Percentiles rank a stretch among this genome's conserved stretches.
These are phyloP conservation scores for Zygogramma bicolorata DNA, from an alignment of 2,888 invertebrate species.

Conservation along the genomic window DNA sequence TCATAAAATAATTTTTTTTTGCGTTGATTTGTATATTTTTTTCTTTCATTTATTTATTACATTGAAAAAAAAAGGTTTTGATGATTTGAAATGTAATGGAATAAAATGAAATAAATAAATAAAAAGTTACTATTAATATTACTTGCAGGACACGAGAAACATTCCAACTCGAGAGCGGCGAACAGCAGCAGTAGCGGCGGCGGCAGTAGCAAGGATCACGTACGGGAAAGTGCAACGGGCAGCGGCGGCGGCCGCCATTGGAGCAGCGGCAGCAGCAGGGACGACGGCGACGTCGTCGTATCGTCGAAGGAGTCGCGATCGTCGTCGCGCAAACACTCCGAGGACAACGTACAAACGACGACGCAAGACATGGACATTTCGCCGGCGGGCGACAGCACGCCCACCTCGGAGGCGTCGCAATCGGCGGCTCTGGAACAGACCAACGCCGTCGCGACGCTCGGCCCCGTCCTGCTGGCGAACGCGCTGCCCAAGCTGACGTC, in stretches of 20 bases:
- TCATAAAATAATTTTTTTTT: too few relatives aligned
- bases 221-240: conserved; percentile 56
- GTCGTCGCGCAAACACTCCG: conserved; percentile 58
- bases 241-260: conserved; percentile 63
- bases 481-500: conserved; percentile 76
- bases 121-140: too few relatives aligned
- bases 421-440: too few relatives aligned
- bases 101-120: too few relatives aligned
- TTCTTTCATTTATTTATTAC: too few relatives aligned
- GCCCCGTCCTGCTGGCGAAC: conserved; percentile 75
- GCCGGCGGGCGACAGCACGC: conserved; percentile 90
- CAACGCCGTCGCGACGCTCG: conserved; percentile 75
- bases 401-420: conserved; percentile 86
- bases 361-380: conserved; percentile 91
- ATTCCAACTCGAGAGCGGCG: conserved; percentile 77
- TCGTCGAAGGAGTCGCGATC: conserved; percentile 59
- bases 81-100: too few relatives aligned
- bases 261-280: conserved; percentile 61
- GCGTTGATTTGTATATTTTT: too few relatives aligned
- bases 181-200: conserved; percentile 64
- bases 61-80: too few relatives aligned
- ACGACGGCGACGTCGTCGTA: conserved; percentile 55
- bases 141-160: conserved; percentile 74
- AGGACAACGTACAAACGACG: conserved; percentile 53
- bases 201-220: conserved; percentile 59